Conservation (phyloP, 2,113 vertebrate species). For the Syngnathoides biaculeatus region DNA sequence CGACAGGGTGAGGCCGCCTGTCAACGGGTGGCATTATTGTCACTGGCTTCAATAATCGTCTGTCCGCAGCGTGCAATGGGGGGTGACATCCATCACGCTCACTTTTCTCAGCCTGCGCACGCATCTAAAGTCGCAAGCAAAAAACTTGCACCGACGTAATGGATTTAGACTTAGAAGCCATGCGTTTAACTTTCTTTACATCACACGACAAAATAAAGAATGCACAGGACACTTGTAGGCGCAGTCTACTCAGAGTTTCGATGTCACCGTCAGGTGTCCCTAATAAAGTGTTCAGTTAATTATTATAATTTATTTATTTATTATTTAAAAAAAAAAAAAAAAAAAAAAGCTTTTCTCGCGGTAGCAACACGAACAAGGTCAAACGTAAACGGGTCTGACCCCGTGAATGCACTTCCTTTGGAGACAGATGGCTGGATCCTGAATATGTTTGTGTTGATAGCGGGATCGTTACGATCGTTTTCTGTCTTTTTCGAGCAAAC, state of each 20-base stretch:
- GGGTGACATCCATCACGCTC: conserved; percentile 34
- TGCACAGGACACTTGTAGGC: neutral
- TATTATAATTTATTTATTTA: no score
- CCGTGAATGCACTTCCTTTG: neutral
- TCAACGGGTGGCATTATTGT: conserved; percentile 53
- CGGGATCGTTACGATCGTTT: neutral
- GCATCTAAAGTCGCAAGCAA: neutral
- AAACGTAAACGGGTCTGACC: neutral
- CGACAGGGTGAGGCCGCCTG: conserved; percentile 34
- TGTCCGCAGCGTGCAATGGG: conserved; percentile 41
- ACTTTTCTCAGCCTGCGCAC: neutral
- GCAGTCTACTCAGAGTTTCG: neutral
- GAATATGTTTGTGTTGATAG: conserved; percentile 8
- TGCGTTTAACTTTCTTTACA: neutral
- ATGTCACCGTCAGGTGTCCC: neutral
- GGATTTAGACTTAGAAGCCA: neutral
- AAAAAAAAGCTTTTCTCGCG: no score
- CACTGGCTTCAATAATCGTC: conserved; percentile 34
- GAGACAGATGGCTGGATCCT: conserved; percentile 4
- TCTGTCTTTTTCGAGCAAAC: neutral
- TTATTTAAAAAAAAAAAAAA: no score
- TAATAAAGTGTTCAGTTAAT: neutral
- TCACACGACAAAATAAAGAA: neutral
- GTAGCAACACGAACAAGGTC: neutral
- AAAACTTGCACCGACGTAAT: neutral